A percentile compares a stretch with the other conserved stretches of the same genome.
phyloP scores from a whole-genome alignment of 2,888 invertebrate genomes.

The Helobdella robusta region DNA sequence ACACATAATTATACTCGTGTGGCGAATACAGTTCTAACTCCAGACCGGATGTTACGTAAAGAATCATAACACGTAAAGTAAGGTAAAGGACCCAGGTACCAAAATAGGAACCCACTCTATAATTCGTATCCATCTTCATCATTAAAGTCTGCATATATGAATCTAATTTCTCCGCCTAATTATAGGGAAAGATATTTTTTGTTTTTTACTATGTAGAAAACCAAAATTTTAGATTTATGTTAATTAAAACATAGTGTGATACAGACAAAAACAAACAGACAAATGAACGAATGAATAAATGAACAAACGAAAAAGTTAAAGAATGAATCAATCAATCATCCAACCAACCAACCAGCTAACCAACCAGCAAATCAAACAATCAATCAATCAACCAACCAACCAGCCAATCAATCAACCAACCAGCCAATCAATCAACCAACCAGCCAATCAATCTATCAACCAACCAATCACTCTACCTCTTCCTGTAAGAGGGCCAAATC shows the following conservation, averaged over 20 bases:
- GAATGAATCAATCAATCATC: no score
- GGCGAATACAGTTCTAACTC: slow-evolving; percentile 88
- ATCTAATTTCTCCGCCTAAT: slow-evolving; percentile 78
- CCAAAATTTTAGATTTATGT: background rate
- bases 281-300: no score
- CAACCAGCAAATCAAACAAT: no score
- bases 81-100: slow-evolving; percentile 93
- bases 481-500: slow-evolving; percentile 84
- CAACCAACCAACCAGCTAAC: no score
- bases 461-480: slow-evolving; percentile 55
- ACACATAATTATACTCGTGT: slow-evolving; percentile 91
- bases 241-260: background rate
- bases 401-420: no score
- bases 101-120: slow-evolving; percentile 69
- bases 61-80: slow-evolving; percentile 68
- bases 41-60: slow-evolving; percentile 83
- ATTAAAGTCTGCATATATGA: slow-evolving; percentile 65
- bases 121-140: slow-evolving; percentile 60
- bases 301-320: no score
- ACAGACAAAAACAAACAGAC: no score
- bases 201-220: no score
- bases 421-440: no score
- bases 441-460: no score
- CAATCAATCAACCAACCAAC: no score
- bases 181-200: no score